Conservation (phyloP, 1,140 invertebrate genomes). For the Drosophila micromelanica region DNA sequence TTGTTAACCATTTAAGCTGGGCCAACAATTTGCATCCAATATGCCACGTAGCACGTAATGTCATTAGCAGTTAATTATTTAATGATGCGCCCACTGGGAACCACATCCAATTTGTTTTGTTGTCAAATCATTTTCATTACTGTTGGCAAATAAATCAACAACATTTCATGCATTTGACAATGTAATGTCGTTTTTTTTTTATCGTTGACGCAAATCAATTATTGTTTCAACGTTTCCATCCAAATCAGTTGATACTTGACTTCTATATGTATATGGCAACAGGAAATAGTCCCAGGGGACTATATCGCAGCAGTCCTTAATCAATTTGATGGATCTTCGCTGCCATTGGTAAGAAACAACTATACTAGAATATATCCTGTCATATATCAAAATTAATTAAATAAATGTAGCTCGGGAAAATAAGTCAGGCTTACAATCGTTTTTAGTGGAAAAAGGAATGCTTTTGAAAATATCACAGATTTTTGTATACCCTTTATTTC, state of each 20-base stretch:
- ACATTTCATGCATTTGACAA: not conserved
- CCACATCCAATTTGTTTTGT: constrained; percentile 4
- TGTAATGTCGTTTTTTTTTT: not conserved
- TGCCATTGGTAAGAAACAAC: not conserved
- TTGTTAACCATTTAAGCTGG: constrained; percentile 31
- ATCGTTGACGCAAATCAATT: not conserved
- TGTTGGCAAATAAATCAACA: constrained; percentile 1
- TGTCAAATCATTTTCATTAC: not conserved
- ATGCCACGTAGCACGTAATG: constrained; percentile 22
- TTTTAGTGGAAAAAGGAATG: no score
- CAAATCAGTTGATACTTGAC: constrained; percentile 4
- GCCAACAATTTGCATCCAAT: constrained; percentile 35
- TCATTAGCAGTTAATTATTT: constrained; percentile 51
- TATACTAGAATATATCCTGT: no score
- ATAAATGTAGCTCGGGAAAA: no score
- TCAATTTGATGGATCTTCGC: not conserved
- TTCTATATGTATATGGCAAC: constrained; percentile 2
- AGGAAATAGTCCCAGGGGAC: not conserved
- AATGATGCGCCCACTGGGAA: constrained; percentile 32
- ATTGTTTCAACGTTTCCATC: not conserved
- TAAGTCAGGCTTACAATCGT: no score
- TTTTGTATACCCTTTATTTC: no score
- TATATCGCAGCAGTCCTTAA: not conserved
- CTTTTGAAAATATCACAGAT: no score
- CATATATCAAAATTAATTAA: no score